Base-by-base conservation (phyloP, 2,797 vertebrate genomes). In the Pantherophis vulpinus region DNA sequence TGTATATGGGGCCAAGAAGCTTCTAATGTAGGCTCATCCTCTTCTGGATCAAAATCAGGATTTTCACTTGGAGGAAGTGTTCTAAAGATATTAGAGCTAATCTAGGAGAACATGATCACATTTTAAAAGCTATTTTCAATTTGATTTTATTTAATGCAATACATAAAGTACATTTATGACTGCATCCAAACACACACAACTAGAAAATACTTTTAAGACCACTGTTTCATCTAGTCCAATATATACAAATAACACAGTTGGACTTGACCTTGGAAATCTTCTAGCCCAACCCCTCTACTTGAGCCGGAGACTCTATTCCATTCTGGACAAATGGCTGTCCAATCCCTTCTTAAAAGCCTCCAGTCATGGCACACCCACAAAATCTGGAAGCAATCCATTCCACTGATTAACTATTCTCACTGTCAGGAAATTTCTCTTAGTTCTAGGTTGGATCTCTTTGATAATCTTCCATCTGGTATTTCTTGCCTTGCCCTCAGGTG, bases 1-100 rank as follows among this genome's bases (percentile, higher is more conserved):
- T 99, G 99, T 97, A 99, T 98, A 97, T 99, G 99, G 93, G 99
- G 99, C 99, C 99, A 99, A 0, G 99, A 98, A 61, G 98, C 99
- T 97, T 99, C 99, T 4, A 99, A 98, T 10, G 99, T 99, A 91
- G 99, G 99, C 92, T 99, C 99, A 93, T 99, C 99, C 97, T 99
- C 99, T 96, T 99, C 99, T 89, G 99, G 99, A 97, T 99, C 99
- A 97, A 99, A 99, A 96, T 99, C 99, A 1, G 99, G 99, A 97
- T 99, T 99, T 74, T 99, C 99, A 93, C 99, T 99, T 86, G 99
- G 99, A 93, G 99, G 99, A 97, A 99, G 99, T 66, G 98, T 99
- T 96, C 99, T 98, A 97, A 99, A 99, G 97, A 99, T 98, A 96
- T 99, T 99, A 97, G 98, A 98, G 96, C 97, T 97, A 96, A 99